These are phyloP conservation scores for Xiphophorus hellerii DNA, from an alignment of 2,113 vertebrate genomes.

Conservation along the genomic window DNA sequence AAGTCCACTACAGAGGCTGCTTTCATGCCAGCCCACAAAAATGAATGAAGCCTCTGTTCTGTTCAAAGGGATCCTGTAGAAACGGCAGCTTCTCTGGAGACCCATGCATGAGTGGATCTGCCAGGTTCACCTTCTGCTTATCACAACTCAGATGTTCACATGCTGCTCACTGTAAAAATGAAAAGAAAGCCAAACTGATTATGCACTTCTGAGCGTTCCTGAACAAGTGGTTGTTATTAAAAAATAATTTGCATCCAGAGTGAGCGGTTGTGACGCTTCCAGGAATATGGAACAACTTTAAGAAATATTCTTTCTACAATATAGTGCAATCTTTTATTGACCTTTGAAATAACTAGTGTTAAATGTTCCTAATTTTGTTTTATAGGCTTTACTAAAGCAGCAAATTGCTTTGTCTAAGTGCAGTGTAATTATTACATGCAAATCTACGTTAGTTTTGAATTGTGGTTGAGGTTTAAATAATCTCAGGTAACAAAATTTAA, in stretches of 20 bases:
- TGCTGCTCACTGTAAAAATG: not conserved
- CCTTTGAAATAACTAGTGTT: not conserved
- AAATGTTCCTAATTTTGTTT: not conserved
- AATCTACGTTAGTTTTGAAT: not conserved
- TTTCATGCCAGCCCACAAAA: not conserved
- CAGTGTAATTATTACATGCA: not conserved
- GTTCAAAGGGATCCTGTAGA: slow-evolving; percentile 1
- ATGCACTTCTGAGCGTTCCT: not conserved
- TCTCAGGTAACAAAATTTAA: too few relatives aligned
- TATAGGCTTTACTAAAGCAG: not conserved
- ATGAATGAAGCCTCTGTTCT: not conserved
- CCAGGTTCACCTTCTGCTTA: slow-evolving; percentile 1
- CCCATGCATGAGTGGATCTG: slow-evolving; percentile 3
- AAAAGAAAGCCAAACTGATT: not conserved
- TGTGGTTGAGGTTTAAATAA: not conserved
- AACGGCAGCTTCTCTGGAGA: not conserved
- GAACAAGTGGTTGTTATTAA: not conserved
- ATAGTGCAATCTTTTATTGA: not conserved
- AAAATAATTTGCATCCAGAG: not conserved
- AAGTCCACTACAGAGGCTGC: not conserved
- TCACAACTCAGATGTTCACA: not conserved
- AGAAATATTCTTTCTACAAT: not conserved
- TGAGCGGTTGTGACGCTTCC: not conserved
- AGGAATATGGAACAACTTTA: not conserved
- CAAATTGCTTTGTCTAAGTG: not conserved